These are phyloP conservation scores for Diabrotica virgifera DNA, from an alignment of 1,140 invertebrate genomes.

Conservation along the genomic window DNA sequence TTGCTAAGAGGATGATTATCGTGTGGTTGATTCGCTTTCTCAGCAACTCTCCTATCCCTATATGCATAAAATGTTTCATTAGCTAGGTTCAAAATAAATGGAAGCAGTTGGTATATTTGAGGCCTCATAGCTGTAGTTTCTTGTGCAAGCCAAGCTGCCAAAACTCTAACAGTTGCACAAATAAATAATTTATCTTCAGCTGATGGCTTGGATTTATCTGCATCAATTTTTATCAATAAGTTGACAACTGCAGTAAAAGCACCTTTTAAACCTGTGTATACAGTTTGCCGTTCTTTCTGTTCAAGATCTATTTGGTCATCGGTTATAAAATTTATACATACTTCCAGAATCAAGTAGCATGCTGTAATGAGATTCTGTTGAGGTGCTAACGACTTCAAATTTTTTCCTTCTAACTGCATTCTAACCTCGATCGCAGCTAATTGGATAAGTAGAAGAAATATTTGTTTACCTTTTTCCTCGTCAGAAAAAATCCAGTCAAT, in stretches of 20 bases:
- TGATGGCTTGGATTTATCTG: slow-evolving; percentile 64
- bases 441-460: slow-evolving; percentile 81
- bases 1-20: slow-evolving; percentile 61
- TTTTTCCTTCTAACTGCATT: slow-evolving; percentile 87
- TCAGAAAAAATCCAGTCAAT: slow-evolving; percentile 78
- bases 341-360: slow-evolving; percentile 82
- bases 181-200: slow-evolving; percentile 70
- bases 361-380: slow-evolving; percentile 75
- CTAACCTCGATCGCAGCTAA: slow-evolving; percentile 86
- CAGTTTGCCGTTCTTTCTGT: slow-evolving; percentile 84
- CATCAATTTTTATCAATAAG: slow-evolving; percentile 68
- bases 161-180: slow-evolving; percentile 76
- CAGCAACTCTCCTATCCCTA: slow-evolving; percentile 59
- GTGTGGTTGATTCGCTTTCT: slow-evolving; percentile 60
- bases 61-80: slow-evolving; percentile 79
- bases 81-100: slow-evolving; percentile 72
- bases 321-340: slow-evolving; percentile 76
- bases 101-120: slow-evolving; percentile 75
- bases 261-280: slow-evolving; percentile 86
- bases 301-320: slow-evolving; percentile 79
- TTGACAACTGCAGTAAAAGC: slow-evolving; percentile 80
- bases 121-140: slow-evolving; percentile 86
- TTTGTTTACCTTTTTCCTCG: slow-evolving; percentile 75
- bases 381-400: slow-evolving; percentile 71
- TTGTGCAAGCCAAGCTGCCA: slow-evolving; percentile 86